A percentile compares a stretch with the other conserved stretches of the same genome.
phyloP scores from a whole-genome alignment of 2,888 invertebrate species.

The Lithosia quadra region DNA sequence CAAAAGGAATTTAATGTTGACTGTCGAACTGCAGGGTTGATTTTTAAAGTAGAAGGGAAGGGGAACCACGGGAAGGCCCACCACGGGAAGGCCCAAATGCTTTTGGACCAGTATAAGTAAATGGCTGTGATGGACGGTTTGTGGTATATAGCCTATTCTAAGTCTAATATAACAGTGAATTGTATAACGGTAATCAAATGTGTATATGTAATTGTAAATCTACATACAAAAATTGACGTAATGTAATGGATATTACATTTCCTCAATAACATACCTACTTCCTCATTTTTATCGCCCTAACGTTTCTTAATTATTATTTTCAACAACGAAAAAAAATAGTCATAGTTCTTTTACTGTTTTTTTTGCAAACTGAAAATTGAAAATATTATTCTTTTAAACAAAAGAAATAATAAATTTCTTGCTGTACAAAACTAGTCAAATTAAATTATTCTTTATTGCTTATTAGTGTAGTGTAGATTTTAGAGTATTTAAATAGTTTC shows the following conservation, averaged over 20 bases:
- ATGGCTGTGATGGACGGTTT: neutral
- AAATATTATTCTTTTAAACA: neutral
- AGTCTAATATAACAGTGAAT: neutral
- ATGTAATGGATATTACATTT: neutral
- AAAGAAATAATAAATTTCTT: too few relatives aligned
- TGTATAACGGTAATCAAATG: neutral
- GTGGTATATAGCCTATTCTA: neutral
- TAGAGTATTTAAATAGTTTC: neutral
- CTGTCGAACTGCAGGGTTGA: too few relatives aligned
- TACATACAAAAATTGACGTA: constrained; percentile 1
- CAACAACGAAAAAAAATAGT: neutral
- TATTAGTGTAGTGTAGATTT: neutral
- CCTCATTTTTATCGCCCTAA: constrained; percentile 1
- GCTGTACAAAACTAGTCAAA: neutral
- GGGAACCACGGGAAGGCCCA: too few relatives aligned
- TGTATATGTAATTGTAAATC: neutral
- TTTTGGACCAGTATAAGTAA: neutral
- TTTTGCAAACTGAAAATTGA: neutral
- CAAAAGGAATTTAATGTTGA: too few relatives aligned
- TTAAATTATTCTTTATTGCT: neutral
- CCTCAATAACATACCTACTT: neutral
- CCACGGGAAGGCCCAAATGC: too few relatives aligned
- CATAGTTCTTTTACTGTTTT: neutral
- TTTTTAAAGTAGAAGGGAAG: too few relatives aligned
- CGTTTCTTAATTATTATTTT: constrained; percentile 2